Conservation (phyloP, 2,797 vertebrate genomes). For the Alcedo quadribrachys region DNA sequence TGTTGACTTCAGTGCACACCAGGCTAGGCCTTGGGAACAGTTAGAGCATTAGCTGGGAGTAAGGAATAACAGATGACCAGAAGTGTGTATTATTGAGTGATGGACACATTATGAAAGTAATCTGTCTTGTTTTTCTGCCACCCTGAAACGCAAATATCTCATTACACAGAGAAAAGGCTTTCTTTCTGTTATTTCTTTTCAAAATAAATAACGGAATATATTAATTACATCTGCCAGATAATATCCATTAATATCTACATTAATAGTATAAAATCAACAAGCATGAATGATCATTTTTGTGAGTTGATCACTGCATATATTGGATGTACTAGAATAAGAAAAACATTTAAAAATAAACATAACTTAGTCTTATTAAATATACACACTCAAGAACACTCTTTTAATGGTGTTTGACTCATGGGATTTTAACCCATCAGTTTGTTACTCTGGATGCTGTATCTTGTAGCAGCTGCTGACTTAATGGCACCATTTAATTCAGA, state of each 20-base stretch:
- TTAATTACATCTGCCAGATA: background rate
- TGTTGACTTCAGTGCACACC: background rate
- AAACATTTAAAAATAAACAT: background rate
- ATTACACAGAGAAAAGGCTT: background rate
- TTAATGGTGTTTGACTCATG: background rate
- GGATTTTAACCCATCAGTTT: background rate
- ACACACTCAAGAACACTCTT: background rate
- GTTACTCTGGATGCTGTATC: background rate
- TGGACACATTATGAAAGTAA: background rate
- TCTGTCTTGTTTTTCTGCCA: constrained; percentile 13
- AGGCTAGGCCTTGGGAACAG: background rate
- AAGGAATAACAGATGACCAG: constrained; percentile 22
- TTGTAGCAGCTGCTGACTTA: background rate
- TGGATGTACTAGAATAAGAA: background rate
- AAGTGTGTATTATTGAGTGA: background rate
- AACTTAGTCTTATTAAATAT: background rate
- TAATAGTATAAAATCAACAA: background rate
- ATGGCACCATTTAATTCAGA: background rate
- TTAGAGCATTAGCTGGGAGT: background rate
- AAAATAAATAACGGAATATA: constrained; percentile 22
- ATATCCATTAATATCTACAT: background rate
- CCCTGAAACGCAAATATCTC: constrained; percentile 10
- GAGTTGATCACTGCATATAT: background rate
- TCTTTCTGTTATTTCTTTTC: background rate
- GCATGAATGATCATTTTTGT: background rate